Evolutionary conservation across 2,113 vertebrate genomes (phyloP).

Genomic region (Bos javanicus): DNA sequence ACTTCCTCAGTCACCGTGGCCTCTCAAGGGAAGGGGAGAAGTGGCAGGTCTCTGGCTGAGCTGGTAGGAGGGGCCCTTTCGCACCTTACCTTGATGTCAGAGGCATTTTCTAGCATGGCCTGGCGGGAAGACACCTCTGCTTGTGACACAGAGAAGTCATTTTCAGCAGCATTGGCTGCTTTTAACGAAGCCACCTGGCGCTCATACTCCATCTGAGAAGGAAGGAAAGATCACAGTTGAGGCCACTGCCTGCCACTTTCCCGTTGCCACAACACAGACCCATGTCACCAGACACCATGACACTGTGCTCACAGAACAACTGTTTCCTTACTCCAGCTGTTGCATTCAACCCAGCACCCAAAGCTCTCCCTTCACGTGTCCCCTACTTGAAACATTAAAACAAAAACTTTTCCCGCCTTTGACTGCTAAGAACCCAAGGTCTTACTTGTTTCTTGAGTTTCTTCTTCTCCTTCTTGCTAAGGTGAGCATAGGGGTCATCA

Average conservation of each 20-base stretch:
- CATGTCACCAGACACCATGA: neutral
- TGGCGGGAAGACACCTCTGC: conserved; percentile 93
- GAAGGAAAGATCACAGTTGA: neutral
- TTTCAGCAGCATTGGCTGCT: conserved; percentile 87
- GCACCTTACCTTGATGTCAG: conserved; percentile 90
- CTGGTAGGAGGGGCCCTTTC: accelerated
- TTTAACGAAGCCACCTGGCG: conserved; percentile 87
- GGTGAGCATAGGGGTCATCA: conserved; percentile 84
- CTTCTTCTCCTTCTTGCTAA: conserved; percentile 94
- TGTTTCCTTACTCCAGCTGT: neutral
- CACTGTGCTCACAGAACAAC: neutral
- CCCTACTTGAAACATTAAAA: neutral
- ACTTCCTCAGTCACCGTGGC: neutral
- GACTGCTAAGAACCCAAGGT: neutral
- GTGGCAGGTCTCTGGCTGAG: neutral
- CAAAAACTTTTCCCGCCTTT: neutral
- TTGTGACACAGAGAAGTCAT: conserved; percentile 93
- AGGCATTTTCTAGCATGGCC: conserved; percentile 94
- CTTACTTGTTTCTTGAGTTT: conserved; percentile 91
- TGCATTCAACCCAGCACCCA: neutral
- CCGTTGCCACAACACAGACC: neutral
- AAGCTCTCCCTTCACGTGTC: too few species aligned
- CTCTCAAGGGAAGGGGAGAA: neutral
- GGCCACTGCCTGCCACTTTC: neutral
- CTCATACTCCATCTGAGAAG: conserved; percentile 88